These are phyloP conservation scores for Takifugu ocellatus DNA, from an alignment of 2,797 vertebrate species.

Conservation along the genomic window DNA sequence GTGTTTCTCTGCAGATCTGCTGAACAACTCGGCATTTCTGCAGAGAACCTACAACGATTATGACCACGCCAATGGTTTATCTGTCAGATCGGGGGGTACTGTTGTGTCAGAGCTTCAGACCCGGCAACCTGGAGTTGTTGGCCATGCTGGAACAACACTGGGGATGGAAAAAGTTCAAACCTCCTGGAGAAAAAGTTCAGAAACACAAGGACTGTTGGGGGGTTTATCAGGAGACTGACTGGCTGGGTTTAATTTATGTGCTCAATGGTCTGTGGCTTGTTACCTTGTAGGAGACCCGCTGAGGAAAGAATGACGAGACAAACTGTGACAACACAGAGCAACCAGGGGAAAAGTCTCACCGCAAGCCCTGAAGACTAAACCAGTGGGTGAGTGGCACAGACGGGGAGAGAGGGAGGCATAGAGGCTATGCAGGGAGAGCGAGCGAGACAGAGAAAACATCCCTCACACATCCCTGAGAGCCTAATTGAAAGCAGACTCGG, in stretches of 20 bases:
- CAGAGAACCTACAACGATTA: too few species aligned
- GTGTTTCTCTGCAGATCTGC: too few species aligned
- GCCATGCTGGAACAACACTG: conserved; percentile 41
- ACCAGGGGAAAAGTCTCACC: background rate
- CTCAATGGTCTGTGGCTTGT: conserved; percentile 19
- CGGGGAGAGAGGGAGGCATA: conserved; percentile 1
- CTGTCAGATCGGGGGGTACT: too few species aligned
- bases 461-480: conserved; percentile 44
- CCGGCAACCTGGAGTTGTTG: conserved; percentile 17
- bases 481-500: conserved; percentile 64
- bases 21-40: too few species aligned
- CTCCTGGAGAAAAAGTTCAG: conserved; percentile 35
- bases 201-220: conserved; percentile 49
- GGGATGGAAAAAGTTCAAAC: conserved; percentile 51
- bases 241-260: conserved; percentile 18
- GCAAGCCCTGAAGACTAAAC: conserved; percentile 6
- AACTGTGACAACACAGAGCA: conserved; percentile 5
- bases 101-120: conserved; percentile 2
- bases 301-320: conserved; percentile 24
- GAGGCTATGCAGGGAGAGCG: conserved; percentile 5
- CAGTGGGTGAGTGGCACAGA: conserved; percentile 21
- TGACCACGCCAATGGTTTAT: too few species aligned
- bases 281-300: conserved; percentile 17
- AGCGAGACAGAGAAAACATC: conserved; percentile 11
- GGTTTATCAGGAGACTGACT: conserved; percentile 21